Base-by-base conservation (phyloP, 1,140 invertebrate species). In the Drosophila pseudoananassae region DNA sequence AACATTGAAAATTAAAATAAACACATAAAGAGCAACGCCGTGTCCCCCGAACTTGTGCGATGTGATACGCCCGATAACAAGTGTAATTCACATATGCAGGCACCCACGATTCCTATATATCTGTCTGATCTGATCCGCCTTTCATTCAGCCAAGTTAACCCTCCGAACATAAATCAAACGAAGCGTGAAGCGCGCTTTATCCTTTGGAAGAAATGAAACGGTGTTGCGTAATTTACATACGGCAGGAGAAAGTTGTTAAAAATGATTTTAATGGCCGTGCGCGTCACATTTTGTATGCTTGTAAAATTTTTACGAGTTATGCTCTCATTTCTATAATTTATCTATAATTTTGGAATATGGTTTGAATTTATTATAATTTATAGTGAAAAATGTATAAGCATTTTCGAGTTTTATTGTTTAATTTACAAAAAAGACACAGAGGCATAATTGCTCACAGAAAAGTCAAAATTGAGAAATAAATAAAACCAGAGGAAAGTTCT, bases 1-100 rank as follows among this genome's bases (percentile, higher is more conserved):
- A 75, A 83, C 80, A 83, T 76, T 84, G 76, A 87, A 85, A 85
- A 85, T 85, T 85, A 85, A 85, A 85, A 85, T 85, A 85, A 85
- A 87, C 78, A 82, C 82, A 85, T 85, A 78, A 85, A 76, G 57
- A 27, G 53, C 54, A 7, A 36, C 60, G 31, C 69, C 46, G 38
- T 45, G 43, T 47, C 52, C 27, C 45, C 38, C 20, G 53, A 40
- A 49, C 61, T 7, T n/a, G 47, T 36, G 46, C 59, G 58, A 72
- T 59, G 43, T 49, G 57, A 57, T 70, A 52, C 54, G 66, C 15
- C 53, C 51, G 78, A 78, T 82, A 83, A 83, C 76, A 83, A 76
- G 65, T 69, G 65, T 69, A 69, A 14, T 47, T 69, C 65, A 69
- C 64, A 69, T 69, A 69, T 69, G 65, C 31, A 43, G n/a, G 40